A percentile compares a stretch with the other conserved stretches of the same genome.
These are phyloP conservation scores for Apamea crenata DNA, from an alignment of 2,888 invertebrate species.

Conservation along the genomic window DNA sequence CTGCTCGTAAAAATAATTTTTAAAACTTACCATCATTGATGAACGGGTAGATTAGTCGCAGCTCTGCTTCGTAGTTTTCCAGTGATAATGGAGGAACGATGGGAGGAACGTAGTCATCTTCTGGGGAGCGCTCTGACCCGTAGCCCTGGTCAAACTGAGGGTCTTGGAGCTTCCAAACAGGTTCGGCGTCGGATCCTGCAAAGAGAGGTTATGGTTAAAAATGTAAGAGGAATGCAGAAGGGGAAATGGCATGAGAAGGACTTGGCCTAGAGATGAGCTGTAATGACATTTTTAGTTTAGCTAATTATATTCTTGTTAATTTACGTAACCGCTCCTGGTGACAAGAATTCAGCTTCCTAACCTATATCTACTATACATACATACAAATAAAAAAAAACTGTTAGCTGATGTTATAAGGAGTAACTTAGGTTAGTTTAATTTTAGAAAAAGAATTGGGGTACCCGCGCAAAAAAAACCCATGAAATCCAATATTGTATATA, in stretches of 20 bases:
- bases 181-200: slow-evolving; percentile 89
- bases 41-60: slow-evolving; percentile 92
- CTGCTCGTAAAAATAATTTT: background rate
- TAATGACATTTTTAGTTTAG: background rate
- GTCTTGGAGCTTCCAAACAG: slow-evolving; percentile 90
- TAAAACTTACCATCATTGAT: slow-evolving; percentile 92
- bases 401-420: background rate
- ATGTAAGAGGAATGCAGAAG: background rate
- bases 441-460: too few relatives aligned
- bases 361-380: background rate
- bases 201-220: slow-evolving; percentile 48
- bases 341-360: background rate
- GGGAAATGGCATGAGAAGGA: background rate
- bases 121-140: slow-evolving; percentile 94
- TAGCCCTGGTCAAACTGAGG: slow-evolving; percentile 93
- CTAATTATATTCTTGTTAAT: background rate
- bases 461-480: too few relatives aligned
- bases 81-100: slow-evolving; percentile 89
- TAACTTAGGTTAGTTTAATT: background rate
- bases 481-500: too few relatives aligned
- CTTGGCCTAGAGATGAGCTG: background rate
- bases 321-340: background rate
- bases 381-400: background rate
- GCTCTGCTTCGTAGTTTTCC: slow-evolving; percentile 91
- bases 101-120: slow-evolving; percentile 93